Evolutionary conservation across 2,113 vertebrate genomes (phyloP).

Genomic region (Nothoprocta perdicaria): DNA sequence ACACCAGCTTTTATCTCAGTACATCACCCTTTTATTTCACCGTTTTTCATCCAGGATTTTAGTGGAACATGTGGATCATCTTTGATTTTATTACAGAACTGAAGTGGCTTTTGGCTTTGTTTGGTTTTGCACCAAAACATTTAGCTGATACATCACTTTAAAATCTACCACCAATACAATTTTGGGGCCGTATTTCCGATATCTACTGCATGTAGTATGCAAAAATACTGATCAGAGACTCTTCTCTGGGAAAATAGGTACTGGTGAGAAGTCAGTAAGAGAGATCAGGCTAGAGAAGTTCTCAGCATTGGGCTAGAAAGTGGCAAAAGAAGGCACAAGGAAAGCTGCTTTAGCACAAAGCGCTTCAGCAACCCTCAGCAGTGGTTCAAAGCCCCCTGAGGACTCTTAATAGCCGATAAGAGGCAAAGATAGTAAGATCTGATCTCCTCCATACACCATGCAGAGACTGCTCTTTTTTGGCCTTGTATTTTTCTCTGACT

Average conservation of each 20-base stretch:
- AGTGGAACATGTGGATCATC: accelerated
- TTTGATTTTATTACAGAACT: background rate
- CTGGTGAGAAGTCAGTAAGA: too few relatives aligned
- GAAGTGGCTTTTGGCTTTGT: background rate
- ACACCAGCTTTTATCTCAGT: background rate
- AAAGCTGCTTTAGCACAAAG: background rate
- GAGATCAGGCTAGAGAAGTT: background rate
- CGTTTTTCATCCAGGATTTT: background rate
- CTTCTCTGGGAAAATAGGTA: background rate
- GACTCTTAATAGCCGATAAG: background rate
- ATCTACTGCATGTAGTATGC: background rate
- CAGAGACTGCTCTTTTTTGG: background rate
- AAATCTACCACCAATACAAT: background rate
- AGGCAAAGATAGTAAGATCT: background rate
- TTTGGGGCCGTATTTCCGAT: background rate
- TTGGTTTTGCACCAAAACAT: background rate
- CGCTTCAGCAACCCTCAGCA: background rate
- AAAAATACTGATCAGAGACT: background rate
- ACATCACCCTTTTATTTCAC: background rate
- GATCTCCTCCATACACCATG: background rate
- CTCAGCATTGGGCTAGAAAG: background rate
- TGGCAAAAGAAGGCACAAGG: background rate
- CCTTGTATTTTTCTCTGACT: background rate
- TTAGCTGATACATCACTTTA: background rate
- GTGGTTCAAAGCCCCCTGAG: background rate